These are phyloP conservation scores for Lasiommata megera DNA, from an alignment of 2,888 invertebrate genomes.

Conservation along the genomic window DNA sequence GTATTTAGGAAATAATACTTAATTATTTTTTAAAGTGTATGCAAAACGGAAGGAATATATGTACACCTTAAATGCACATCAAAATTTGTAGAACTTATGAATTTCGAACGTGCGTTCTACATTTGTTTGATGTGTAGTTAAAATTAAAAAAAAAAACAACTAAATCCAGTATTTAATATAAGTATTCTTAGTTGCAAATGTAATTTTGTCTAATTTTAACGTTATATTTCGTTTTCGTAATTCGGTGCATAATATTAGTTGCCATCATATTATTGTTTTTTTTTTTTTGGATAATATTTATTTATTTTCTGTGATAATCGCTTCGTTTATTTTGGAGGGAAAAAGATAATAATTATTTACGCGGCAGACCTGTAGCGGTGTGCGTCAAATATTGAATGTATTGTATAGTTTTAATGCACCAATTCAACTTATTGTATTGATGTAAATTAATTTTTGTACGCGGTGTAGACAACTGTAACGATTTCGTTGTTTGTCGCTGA, in stretches of 20 bases:
- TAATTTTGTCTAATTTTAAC: constrained; percentile 17
- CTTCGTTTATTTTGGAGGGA: constrained; percentile 37
- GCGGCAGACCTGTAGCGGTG: background rate
- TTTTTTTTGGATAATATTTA: constrained; percentile 69
- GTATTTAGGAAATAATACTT: constrained; percentile 1
- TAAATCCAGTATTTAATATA: constrained; percentile 41
- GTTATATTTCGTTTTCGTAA: constrained; percentile 40
- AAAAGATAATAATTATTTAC: constrained; percentile 31
- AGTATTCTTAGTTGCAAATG: constrained; percentile 28
- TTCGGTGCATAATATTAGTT: constrained; percentile 70
- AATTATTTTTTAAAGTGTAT: background rate
- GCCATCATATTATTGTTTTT: constrained; percentile 57
- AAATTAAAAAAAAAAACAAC: background rate
- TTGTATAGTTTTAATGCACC: constrained; percentile 4
- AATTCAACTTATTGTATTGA: background rate
- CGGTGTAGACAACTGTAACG: background rate
- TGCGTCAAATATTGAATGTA: constrained; percentile 8
- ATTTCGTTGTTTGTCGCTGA: background rate
- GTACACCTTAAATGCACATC: background rate
- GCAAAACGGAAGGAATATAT: background rate
- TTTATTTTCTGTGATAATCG: constrained; percentile 76
- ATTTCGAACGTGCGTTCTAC: background rate
- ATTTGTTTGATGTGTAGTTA: constrained; percentile 18
- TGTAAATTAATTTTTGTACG: background rate
- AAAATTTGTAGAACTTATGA: background rate